Base-by-base conservation (phyloP, 2,888 invertebrate genomes). In the Xestia sexstrigata region DNA sequence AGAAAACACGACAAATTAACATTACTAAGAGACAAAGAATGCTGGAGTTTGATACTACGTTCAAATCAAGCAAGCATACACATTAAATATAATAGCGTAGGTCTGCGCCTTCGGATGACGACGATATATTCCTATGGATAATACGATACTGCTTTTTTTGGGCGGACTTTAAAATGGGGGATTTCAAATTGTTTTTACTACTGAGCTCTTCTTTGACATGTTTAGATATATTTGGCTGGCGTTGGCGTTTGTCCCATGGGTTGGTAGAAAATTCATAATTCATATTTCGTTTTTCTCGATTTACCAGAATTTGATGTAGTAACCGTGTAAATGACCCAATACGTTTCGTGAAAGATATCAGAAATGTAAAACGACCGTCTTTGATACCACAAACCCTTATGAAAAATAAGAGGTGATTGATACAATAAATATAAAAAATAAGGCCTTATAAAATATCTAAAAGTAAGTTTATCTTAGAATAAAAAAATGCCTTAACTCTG, bases 21-120 rank as follows among this genome's bases (percentile, higher is more conserved):
- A 93, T 95, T 95, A 95, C 94, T 93, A 93, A 94, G 93, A 94
- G 93, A 95, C 94, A 94, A 96, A 93, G 95, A 96, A 96, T 94
- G 95, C 83, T 92, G 82, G 96, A 96, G 95, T 96, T 96, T 96
- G 96, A 96, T 96, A 96, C 95, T 96, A 96, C 91, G 95, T 96
- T 96, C 96, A 96, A 96, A 96, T 96, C 95, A 95, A 96, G 95
- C 92, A 91, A 89, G 93, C 94, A 93, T 94, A 93, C 94, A 95
- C 96, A 95, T 96, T 96, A 96, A 96, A 94, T 95, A 94, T 95
- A 95, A 96, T 93, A 94, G 95, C 94, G 91, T 90, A 93, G 94
- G 91, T 92, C 93, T 93, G 93, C 93, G 94, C 92, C 93, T 93
- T 93, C 89, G 92, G 95, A 94, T 94, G 93, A 92, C 80, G 87